phyloP scores from a whole-genome alignment of 2,797 vertebrate genomes.

The Stomatorhinus walkeri region DNA sequence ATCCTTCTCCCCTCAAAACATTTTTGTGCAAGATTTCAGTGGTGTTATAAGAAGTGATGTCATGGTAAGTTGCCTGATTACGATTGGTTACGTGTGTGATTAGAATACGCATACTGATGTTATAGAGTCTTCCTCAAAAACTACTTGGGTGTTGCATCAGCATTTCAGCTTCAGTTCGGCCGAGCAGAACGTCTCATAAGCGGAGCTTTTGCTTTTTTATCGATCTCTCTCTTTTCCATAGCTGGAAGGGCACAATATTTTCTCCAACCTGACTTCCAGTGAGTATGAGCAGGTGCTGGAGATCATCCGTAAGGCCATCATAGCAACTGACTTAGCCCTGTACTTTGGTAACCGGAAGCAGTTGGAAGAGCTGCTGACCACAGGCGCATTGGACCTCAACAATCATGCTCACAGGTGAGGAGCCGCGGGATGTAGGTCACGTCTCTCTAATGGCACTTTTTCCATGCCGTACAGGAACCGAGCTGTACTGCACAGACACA shows the following conservation, averaged over 20 bases:
- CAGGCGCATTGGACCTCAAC: constrained; percentile 74
- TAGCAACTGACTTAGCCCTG: constrained; percentile 92
- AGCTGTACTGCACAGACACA: background rate
- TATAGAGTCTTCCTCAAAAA: background rate
- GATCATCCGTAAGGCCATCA: constrained; percentile 99
- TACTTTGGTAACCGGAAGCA: constrained; percentile 97
- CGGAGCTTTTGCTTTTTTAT: constrained; percentile 81
- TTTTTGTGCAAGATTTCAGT: background rate
- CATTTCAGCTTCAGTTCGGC: constrained; percentile 34
- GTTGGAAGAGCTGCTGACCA: constrained; percentile 76
- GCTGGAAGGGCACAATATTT: constrained; percentile 99
- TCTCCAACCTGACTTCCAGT: constrained; percentile 92
- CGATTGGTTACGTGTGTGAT: background rate
- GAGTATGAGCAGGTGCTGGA: constrained; percentile 97
- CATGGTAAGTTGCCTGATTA: background rate
- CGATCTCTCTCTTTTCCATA: constrained; percentile 85
- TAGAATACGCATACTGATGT: background rate
- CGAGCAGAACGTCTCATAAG: constrained; percentile 59
- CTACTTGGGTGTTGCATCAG: background rate
- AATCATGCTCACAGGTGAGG: constrained; percentile 87
- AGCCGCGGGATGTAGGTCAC: constrained; percentile 11
- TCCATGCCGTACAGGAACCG: background rate
- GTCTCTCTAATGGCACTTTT: background rate
- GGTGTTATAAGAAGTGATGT: background rate
- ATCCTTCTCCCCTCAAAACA: background rate